phyloP scores from a whole-genome alignment of 92 coral and sea anemone genomes.

The Phymanthus crucifer region DNA sequence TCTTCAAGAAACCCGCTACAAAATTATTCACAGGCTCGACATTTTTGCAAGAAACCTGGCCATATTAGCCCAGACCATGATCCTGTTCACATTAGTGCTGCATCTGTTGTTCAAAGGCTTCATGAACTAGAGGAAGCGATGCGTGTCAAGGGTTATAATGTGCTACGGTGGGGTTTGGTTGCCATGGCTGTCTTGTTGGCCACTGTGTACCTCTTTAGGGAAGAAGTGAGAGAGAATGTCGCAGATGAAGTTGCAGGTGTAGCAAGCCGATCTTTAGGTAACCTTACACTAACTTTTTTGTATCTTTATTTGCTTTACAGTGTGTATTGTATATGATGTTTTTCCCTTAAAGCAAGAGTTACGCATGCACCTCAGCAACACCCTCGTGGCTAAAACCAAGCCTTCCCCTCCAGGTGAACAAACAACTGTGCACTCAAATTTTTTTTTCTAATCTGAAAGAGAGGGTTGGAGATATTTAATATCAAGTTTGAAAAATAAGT shows the following conservation, averaged over 20 bases:
- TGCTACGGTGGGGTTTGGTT: slow-evolving; percentile 88
- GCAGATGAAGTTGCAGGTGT: slow-evolving; percentile 99
- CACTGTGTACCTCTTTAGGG: slow-evolving; percentile 84
- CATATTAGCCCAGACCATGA: background rate
- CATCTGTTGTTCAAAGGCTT: slow-evolving; percentile 63
- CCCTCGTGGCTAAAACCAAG: no score
- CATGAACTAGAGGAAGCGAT: slow-evolving; percentile 81
- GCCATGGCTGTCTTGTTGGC: slow-evolving; percentile 39
- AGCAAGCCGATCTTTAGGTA: slow-evolving; percentile 95
- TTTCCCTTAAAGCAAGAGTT: no score
- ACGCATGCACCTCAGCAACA: no score
- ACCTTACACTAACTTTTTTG: background rate
- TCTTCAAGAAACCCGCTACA: background rate
- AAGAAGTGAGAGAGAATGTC: slow-evolving; percentile 82
- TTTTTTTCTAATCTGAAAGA: no score
- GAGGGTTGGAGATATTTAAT: no score
- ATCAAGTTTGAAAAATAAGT: no score
- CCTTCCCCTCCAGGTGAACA: no score
- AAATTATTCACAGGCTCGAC: background rate
- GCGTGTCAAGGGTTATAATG: slow-evolving; percentile 83
- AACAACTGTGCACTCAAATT: no score
- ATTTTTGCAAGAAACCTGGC: background rate
- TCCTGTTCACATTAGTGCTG: slow-evolving; percentile 19
- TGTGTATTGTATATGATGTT: no score
- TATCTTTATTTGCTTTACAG: no score